Percentiles rank a stretch among this genome's conserved stretches.
Evolutionary conservation across 2,113 vertebrate species (phyloP).

Genomic region (Rhineura floridana): DNA sequence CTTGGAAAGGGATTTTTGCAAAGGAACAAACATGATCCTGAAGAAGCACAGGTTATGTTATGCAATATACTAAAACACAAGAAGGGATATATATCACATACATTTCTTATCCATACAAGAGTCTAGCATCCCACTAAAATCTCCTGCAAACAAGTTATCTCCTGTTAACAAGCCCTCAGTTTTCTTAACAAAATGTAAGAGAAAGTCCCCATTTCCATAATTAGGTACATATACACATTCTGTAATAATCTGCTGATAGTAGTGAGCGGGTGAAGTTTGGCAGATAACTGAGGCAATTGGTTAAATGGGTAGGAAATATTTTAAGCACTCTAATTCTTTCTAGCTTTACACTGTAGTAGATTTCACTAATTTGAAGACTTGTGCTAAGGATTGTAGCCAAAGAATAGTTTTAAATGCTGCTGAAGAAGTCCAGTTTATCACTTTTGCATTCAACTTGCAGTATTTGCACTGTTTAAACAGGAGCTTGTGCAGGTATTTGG

Average conservation of each 20-base stretch:
- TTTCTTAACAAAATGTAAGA: not conserved
- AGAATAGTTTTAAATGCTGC: not conserved
- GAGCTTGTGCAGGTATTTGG: not conserved
- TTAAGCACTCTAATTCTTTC: not conserved
- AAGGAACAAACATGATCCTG: slow-evolving; percentile 86
- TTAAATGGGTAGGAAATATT: not conserved
- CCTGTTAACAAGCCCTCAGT: not conserved
- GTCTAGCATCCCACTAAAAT: not conserved
- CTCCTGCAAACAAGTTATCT: not conserved
- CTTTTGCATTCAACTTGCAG: not conserved
- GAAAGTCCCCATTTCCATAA: not conserved
- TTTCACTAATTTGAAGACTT: not conserved
- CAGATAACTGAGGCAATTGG: not conserved
- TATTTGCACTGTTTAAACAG: not conserved
- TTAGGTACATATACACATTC: not conserved
- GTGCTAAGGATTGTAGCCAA: not conserved
- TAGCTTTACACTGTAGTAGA: not conserved
- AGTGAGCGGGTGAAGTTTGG: slow-evolving; percentile 23
- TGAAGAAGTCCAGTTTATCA: not conserved
- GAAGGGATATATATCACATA: not conserved
- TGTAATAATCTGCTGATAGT: not conserved
- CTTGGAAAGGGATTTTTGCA: slow-evolving; percentile 85
- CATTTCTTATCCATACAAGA: not conserved
- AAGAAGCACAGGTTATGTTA: not conserved
- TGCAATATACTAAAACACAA: not conserved